Evolutionary conservation across 2,888 invertebrate species (phyloP).

Genomic region (Thymelicus lineola): DNA sequence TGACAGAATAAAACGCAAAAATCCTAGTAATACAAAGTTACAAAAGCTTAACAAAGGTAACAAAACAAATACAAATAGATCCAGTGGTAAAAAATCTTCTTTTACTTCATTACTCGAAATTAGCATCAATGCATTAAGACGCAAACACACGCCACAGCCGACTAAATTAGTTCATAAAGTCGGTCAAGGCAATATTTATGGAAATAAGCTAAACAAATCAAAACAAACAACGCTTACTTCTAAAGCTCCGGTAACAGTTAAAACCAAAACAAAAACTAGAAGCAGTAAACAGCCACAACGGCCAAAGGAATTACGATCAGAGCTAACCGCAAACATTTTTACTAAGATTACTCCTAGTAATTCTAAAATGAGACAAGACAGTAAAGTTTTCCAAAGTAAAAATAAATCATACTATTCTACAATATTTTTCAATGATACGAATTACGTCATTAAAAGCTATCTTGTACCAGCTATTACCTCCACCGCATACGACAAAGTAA

Average conservation of each 20-base stretch:
- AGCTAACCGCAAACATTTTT: neutral
- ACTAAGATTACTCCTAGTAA: neutral
- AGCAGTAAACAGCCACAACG: neutral
- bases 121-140: conserved; percentile 1
- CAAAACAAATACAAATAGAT: neutral
- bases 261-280: neutral
- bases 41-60: conserved; percentile 6
- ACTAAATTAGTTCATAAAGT: conserved; percentile 11
- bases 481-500: conserved; percentile 63
- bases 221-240: conserved; percentile 2
- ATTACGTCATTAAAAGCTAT: neutral
- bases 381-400: neutral
- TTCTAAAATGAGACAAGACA: neutral
- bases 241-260: conserved; percentile 1
- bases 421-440: no score
- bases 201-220: neutral
- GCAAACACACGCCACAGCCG: neutral
- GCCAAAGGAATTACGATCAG: neutral
- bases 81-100: conserved; percentile 3
- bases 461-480: conserved; percentile 3
- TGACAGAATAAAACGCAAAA: conserved; percentile 42
- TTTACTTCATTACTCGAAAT: conserved; percentile 13
- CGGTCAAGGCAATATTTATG: neutral
- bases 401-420: neutral
- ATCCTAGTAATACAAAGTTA: conserved; percentile 15